Conservation (phyloP, 2,888 invertebrate species). For the Melinaea menophilus region DNA sequence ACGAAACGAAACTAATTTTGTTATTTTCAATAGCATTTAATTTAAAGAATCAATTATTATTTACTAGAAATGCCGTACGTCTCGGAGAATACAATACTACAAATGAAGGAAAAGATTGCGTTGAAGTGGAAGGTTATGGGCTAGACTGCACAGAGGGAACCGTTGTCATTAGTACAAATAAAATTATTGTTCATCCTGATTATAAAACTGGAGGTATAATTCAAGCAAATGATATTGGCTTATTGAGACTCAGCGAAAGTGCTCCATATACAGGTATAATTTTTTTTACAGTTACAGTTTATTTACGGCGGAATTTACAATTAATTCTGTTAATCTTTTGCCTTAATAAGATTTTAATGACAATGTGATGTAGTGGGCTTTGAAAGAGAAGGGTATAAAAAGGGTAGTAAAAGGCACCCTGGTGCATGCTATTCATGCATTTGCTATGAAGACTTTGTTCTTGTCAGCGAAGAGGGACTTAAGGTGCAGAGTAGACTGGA, state of each 20-base stretch:
- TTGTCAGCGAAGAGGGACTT: no score
- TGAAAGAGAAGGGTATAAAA: no score
- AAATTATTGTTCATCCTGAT: slow-evolving; percentile 37
- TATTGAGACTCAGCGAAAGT: slow-evolving; percentile 40
- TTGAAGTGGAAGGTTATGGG: slow-evolving; percentile 39
- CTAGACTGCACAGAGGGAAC: slow-evolving; percentile 24
- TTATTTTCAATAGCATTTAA: no score
- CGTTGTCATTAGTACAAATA: slow-evolving; percentile 12
- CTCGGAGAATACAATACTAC: slow-evolving; percentile 54
- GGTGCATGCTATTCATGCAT: no score
- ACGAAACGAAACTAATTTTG: no score
- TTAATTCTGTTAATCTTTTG: no score
- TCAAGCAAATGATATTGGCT: slow-evolving; percentile 44
- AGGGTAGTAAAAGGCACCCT: no score
- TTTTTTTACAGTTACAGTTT: no score
- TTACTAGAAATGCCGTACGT: slow-evolving; percentile 33
- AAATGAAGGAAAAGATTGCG: slow-evolving; percentile 42
- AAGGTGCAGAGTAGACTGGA: no score
- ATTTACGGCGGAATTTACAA: not conserved
- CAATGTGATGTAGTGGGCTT: no score
- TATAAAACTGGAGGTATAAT: slow-evolving; percentile 27
- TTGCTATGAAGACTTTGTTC: no score
- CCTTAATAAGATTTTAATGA: no score
- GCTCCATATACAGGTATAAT: slow-evolving; percentile 47
- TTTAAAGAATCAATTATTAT: not conserved